phyloP scores from a whole-genome alignment of 2,113 vertebrate genomes.

The Ivindomyrus marchei region DNA sequence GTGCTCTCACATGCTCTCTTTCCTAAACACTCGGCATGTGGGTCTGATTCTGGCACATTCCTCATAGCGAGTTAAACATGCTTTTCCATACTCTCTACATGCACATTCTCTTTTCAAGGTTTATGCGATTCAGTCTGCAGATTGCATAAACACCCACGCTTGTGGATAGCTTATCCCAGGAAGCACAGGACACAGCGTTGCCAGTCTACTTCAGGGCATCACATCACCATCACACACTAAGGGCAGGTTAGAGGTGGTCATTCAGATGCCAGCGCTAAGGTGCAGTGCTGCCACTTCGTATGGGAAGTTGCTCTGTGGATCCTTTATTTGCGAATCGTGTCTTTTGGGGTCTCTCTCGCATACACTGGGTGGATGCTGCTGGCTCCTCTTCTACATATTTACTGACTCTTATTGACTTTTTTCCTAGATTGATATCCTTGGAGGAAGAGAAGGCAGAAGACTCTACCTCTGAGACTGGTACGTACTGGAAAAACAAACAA shows the following conservation, averaged over 20 bases:
- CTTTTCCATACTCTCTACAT: neutral
- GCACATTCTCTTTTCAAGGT: neutral
- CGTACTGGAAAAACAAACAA: slow-evolving; percentile 25
- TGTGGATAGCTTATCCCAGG: neutral
- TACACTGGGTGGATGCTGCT: neutral
- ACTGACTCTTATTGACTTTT: neutral
- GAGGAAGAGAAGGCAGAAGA: slow-evolving; percentile 54
- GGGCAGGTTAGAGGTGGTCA: neutral
- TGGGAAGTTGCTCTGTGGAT: neutral
- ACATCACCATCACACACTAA: neutral
- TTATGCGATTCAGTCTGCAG: neutral
- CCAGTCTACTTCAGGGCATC: neutral
- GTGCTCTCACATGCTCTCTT: neutral
- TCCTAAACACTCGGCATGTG: neutral
- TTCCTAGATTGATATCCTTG: slow-evolving; percentile 62
- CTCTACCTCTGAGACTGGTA: slow-evolving; percentile 52
- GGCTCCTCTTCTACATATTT: neutral
- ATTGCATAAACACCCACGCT: neutral
- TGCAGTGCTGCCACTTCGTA: neutral
- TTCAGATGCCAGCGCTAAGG: neutral
- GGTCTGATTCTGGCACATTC: neutral
- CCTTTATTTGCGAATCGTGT: neutral
- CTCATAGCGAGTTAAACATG: neutral
- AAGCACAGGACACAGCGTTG: neutral
- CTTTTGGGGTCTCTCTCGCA: neutral